Evolutionary conservation across 2,888 invertebrate species (phyloP).

Genomic region (Mantis religiosa): DNA sequence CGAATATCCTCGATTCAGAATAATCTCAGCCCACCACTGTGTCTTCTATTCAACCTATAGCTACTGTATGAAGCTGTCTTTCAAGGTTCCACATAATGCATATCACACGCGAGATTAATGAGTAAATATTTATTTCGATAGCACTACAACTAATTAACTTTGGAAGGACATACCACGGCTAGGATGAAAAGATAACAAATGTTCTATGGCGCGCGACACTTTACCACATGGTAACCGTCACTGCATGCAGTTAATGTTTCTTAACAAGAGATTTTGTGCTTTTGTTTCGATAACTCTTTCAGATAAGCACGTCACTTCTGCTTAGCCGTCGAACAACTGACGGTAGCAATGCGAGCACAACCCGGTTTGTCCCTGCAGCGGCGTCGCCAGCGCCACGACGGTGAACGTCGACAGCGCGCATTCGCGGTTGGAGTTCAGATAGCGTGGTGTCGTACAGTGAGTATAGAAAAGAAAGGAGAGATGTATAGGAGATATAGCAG

Average conservation of each 20-base stretch:
- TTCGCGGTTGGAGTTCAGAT: neutral
- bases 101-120: too few species aligned
- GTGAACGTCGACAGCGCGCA: neutral
- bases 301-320: neutral
- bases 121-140: neutral
- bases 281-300: neutral
- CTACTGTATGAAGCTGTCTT: neutral
- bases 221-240: neutral
- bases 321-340: conserved; percentile 3
- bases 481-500: neutral
- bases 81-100: neutral
- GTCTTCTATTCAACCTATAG: neutral
- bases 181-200: neutral
- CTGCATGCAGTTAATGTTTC: neutral
- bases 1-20: neutral
- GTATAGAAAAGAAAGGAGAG: neutral
- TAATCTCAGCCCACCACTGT: neutral
- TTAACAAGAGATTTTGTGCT: neutral
- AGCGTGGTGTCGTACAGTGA: neutral
- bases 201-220: neutral
- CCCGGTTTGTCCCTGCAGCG: neutral
- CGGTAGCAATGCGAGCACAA: neutral
- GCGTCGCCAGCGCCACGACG: neutral
- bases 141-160: neutral
- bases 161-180: neutral